Conservation (phyloP, 2,113 vertebrate species). For the Hippotragus niger region DNA sequence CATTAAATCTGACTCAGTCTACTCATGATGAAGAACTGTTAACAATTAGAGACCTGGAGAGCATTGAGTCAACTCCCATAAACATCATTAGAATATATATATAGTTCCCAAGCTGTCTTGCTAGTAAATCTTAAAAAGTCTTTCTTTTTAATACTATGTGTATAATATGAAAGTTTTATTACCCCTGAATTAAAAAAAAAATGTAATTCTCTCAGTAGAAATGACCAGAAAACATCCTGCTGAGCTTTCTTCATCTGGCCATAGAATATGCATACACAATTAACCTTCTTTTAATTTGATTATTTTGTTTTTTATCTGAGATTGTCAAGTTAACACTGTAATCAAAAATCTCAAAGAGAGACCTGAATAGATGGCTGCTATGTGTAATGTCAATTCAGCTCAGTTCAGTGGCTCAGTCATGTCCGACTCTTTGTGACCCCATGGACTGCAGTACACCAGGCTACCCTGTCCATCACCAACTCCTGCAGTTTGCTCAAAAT, state of each 20-base stretch:
- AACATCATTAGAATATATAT: not conserved
- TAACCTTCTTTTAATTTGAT: slow-evolving; percentile 52
- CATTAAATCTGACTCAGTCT: not conserved
- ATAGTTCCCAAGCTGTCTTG: not conserved
- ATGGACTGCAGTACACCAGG: not conserved
- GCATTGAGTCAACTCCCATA: not conserved
- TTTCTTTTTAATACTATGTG: not conserved
- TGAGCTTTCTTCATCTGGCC: slow-evolving; percentile 15
- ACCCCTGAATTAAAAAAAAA: not conserved
- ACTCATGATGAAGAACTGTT: not conserved
- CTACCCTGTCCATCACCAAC: not conserved
- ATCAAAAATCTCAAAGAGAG: slow-evolving; percentile 45
- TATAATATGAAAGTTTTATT: not conserved
- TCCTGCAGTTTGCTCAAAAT: not conserved
- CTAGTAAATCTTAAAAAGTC: not conserved
- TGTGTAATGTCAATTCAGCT: slow-evolving; percentile 1
- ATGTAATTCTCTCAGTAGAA: not conserved
- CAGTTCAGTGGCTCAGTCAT: not conserved
- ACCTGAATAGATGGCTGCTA: not conserved
- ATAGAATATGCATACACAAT: slow-evolving; percentile 24
- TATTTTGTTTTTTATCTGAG: slow-evolving; percentile 38
- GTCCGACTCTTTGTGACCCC: not conserved
- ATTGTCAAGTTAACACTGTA: slow-evolving; percentile 48
- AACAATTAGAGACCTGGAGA: not conserved
- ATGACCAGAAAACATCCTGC: not conserved